Conservation (phyloP, 2,797 vertebrate species). For the Pampus argenteus region DNA sequence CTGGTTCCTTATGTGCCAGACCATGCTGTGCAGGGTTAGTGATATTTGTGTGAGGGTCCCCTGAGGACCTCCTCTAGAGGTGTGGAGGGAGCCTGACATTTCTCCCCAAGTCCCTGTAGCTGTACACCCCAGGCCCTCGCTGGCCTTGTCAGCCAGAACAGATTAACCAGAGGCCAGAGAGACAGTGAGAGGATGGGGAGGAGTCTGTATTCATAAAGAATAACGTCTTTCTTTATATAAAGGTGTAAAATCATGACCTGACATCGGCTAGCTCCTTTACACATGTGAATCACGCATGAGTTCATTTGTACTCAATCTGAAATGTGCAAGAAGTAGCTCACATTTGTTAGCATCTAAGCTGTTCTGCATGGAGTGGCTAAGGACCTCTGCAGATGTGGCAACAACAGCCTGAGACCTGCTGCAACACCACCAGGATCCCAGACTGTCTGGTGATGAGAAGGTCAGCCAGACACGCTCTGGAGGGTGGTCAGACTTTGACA, state of each 20-base stretch:
- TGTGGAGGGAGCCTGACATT: constrained; percentile 80
- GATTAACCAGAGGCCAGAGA: constrained; percentile 62
- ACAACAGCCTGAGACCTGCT: constrained; percentile 53
- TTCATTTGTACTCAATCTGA: constrained; percentile 31
- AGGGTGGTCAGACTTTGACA: constrained; percentile 68
- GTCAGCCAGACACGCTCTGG: constrained; percentile 77
- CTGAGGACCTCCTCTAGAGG: constrained; percentile 71
- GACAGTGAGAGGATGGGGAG: constrained; percentile 49
- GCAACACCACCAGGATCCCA: constrained; percentile 48
- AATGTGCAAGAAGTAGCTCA: constrained; percentile 27
- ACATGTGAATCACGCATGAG: constrained; percentile 15
- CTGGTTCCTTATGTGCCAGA: constrained; percentile 60
- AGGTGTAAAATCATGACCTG: constrained; percentile 43
- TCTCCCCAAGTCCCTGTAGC: constrained; percentile 68
- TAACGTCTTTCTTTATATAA: constrained; percentile 41
- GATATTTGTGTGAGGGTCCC: constrained; percentile 75
- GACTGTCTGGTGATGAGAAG: constrained; percentile 70
- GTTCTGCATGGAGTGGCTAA: constrained; percentile 27
- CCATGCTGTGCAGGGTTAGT: constrained; percentile 66
- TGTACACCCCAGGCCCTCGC: constrained; percentile 66
- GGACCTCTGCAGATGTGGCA: constrained; percentile 63
- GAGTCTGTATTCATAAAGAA: constrained; percentile 54
- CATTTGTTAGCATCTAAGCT: constrained; percentile 40
- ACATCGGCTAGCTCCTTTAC: constrained; percentile 23
- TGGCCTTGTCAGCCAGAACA: constrained; percentile 73